These are phyloP conservation scores for Litocranius walleri DNA, from an alignment of 2,113 vertebrate species.

Conservation along the genomic window DNA sequence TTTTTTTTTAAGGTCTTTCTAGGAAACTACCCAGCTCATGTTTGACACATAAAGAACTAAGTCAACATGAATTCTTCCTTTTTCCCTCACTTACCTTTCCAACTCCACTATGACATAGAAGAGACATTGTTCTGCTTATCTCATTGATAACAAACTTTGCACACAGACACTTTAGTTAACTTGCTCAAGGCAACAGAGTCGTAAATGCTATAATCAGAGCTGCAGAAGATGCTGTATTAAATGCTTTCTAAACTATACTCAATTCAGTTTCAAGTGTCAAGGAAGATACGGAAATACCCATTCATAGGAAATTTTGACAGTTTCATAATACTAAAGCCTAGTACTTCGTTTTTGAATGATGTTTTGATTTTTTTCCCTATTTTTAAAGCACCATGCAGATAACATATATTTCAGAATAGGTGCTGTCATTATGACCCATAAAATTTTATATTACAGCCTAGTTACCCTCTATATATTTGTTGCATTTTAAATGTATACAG, in stretches of 20 bases:
- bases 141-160: not conserved
- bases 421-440: not conserved
- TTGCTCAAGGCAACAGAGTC: not conserved
- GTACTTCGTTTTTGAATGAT: not conserved
- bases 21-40: not conserved
- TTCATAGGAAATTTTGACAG: not conserved
- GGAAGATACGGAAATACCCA: not conserved
- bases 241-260: not conserved
- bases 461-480: not conserved
- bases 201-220: not conserved
- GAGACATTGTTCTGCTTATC: not conserved
- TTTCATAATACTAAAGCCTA: not conserved
- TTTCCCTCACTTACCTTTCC: not conserved
- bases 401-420: not conserved
- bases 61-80: not conserved
- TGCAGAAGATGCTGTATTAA: not conserved
- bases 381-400: not conserved
- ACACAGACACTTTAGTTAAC: not conserved
- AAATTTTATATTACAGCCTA: not conserved
- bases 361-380: not conserved
- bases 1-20: not conserved
- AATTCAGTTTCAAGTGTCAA: not conserved
- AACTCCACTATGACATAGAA: not conserved
- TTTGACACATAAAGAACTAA: not conserved
- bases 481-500: not conserved